Evolutionary conservation across 2,888 invertebrate genomes (phyloP).

Genomic region (Brachyptera risi): DNA sequence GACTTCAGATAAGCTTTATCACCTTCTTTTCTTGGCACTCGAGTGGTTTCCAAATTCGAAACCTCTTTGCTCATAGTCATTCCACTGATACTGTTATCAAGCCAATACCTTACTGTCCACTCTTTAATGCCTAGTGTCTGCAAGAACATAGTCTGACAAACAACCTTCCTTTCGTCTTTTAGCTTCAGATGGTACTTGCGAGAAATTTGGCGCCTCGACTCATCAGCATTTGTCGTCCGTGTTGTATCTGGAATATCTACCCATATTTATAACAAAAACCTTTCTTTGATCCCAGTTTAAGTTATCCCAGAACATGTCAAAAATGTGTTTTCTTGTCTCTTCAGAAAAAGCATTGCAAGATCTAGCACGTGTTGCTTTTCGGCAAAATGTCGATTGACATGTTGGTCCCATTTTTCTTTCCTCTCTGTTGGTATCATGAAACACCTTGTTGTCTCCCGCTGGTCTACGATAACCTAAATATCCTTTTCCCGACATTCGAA

Average conservation of each 20-base stretch:
- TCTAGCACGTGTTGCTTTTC: background rate
- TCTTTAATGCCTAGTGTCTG: slow-evolving; percentile 16
- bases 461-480: background rate
- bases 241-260: background rate
- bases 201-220: background rate
- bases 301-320: background rate
- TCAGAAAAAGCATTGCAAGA: background rate
- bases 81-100: background rate
- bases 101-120: slow-evolving; percentile 11
- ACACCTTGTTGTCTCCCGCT: background rate
- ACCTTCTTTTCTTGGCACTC: background rate
- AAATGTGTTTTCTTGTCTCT: background rate
- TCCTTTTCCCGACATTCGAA: background rate
- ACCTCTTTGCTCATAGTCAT: background rate
- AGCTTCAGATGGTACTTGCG: slow-evolving; percentile 8
- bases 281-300: background rate
- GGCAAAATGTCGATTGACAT: background rate
- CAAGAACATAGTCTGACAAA: slow-evolving; percentile 8
- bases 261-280: background rate
- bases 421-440: background rate
- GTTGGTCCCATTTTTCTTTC: background rate
- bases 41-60: background rate
- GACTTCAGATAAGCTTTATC: background rate
- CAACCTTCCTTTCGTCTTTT: background rate
- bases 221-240: background rate